These are phyloP conservation scores for Paramormyrops kingsleyae DNA, from an alignment of 2,113 vertebrate genomes.

Conservation along the genomic window DNA sequence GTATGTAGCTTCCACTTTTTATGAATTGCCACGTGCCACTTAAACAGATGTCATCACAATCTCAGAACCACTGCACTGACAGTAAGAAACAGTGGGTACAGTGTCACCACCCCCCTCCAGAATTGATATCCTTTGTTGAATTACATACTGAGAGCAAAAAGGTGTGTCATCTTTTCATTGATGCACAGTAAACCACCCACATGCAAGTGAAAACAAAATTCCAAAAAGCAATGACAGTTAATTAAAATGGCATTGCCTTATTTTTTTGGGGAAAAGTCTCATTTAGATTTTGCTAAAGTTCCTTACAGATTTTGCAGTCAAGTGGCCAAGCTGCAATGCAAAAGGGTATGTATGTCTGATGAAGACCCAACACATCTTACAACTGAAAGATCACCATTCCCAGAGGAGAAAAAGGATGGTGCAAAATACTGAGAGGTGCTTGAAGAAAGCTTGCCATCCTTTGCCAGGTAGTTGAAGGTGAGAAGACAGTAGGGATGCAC, in stretches of 20 bases:
- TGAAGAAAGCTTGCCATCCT: background rate
- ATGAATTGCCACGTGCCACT: background rate
- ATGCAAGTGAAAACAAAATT: background rate
- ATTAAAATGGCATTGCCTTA: background rate
- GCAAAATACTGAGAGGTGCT: background rate
- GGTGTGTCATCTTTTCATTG: background rate
- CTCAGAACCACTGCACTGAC: background rate
- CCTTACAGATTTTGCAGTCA: background rate
- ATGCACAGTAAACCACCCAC: background rate
- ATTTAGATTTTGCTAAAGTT: background rate
- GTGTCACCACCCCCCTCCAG: background rate
- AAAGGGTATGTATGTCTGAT: background rate
- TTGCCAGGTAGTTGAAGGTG: too few relatives aligned
- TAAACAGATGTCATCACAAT: background rate
- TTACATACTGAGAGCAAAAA: background rate
- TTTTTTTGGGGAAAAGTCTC: background rate
- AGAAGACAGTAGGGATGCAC: too few relatives aligned
- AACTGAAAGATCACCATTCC: background rate
- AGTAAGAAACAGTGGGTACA: background rate
- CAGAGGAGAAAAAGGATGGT: background rate
- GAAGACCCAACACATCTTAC: background rate
- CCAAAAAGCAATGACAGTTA: background rate
- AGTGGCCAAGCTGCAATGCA: background rate
- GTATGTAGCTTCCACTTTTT: background rate
- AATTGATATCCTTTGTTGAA: background rate